Evolutionary conservation across 2,888 invertebrate genomes (phyloP).

Genomic region (Liodrosophila aerea): DNA sequence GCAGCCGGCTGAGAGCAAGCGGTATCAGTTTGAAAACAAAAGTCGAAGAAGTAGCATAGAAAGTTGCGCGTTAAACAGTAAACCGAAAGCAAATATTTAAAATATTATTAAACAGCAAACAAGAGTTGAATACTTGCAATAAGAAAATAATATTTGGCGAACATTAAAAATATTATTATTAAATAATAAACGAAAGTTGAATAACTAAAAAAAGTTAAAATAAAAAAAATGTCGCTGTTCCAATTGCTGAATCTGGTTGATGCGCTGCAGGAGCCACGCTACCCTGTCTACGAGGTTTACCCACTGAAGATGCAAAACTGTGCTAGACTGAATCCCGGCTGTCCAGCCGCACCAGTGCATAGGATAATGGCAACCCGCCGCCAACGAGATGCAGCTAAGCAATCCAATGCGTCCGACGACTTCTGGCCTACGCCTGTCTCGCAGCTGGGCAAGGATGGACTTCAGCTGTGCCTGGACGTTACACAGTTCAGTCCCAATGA

Average conservation of each 20-base stretch:
- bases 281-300: constrained; percentile 62
- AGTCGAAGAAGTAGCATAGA: neutral
- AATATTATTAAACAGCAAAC: too few species aligned
- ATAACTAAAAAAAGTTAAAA: too few species aligned
- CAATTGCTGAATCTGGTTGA: constrained; percentile 49
- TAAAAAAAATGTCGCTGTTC: constrained; percentile 47
- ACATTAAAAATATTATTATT: neutral
- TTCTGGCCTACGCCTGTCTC: neutral
- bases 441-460: constrained; percentile 85
- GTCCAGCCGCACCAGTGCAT: constrained; percentile 34
- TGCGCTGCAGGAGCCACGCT: constrained; percentile 42
- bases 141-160: too few species aligned
- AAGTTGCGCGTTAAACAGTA: constrained; percentile 22
- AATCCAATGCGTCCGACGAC: neutral
- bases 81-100: constrained; percentile 1
- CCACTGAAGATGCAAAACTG: constrained; percentile 44
- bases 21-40: constrained; percentile 29
- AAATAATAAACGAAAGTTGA: constrained; percentile 1
- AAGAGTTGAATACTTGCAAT: too few species aligned
- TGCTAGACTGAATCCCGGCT: constrained; percentile 17
- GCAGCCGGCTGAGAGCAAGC: neutral
- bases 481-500: constrained; percentile 90
- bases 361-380: constrained; percentile 42
- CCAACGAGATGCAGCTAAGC: constrained; percentile 13
- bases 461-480: constrained; percentile 89